Evolutionary conservation across 2,797 vertebrate species (phyloP).

Genomic region (Acomys russatus): DNA sequence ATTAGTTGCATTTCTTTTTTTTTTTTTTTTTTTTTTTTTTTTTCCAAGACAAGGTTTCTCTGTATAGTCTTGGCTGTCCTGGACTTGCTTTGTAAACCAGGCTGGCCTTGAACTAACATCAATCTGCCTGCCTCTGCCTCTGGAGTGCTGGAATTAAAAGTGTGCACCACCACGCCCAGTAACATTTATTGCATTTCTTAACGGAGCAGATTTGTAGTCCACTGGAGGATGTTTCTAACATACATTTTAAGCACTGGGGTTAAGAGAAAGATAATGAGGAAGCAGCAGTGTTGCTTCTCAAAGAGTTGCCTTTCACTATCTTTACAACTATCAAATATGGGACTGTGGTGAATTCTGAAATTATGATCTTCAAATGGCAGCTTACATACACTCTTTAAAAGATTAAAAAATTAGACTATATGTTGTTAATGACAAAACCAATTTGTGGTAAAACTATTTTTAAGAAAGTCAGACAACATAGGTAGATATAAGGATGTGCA

Average conservation of each 20-base stretch:
- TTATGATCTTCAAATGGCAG: not conserved
- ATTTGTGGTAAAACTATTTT: constrained; percentile 20
- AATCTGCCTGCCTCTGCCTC: not conserved
- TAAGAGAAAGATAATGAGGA: not conserved
- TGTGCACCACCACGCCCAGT: not conserved
- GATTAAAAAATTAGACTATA: not conserved
- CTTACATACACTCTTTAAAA: not conserved
- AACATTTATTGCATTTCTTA: not conserved
- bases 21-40: no score
- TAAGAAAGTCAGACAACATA: not conserved
- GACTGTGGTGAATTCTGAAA: not conserved
- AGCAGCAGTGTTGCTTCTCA: not conserved
- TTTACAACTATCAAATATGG: not conserved
- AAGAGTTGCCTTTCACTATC: not conserved
- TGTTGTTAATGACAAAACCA: constrained; percentile 42
- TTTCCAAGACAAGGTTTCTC: not conserved
- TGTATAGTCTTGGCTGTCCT: not conserved
- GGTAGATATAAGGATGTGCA: not conserved
- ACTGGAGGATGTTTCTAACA: not conserved
- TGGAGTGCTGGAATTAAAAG: not conserved
- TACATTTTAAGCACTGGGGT: not conserved
- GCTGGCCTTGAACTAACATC: no score
- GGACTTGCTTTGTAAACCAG: not conserved
- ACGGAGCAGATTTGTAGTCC: not conserved
- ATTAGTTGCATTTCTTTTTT: no score